phyloP scores from a whole-genome alignment of 2,888 invertebrate species.

The Cistogaster globosa region DNA sequence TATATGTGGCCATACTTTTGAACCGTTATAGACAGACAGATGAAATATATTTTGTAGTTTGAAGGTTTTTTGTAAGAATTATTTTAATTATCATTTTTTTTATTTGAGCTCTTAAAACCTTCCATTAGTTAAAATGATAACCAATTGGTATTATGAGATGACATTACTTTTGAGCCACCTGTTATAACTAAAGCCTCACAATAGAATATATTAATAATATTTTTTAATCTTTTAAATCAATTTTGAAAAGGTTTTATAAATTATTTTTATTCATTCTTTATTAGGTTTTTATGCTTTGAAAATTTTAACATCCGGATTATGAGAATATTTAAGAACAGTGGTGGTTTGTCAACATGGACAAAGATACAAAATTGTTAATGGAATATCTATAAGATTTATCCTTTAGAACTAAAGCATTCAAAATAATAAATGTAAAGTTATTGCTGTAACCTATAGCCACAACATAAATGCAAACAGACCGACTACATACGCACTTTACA shows the following conservation, averaged over 20 bases:
- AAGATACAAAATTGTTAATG: neutral
- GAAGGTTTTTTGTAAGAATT: too few species aligned
- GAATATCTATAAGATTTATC: neutral
- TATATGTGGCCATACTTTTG: too few species aligned
- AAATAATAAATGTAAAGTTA: neutral
- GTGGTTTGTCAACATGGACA: neutral
- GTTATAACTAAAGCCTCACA: conserved; percentile 10
- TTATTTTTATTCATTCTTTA: conserved; percentile 44
- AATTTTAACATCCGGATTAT: conserved; percentile 23
- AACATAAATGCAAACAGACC: neutral
- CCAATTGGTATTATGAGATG: too few species aligned
- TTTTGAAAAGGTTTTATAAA: conserved; percentile 56
- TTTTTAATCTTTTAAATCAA: conserved; percentile 51
- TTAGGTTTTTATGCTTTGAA: conserved; percentile 22
- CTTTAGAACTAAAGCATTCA: neutral
- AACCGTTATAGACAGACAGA: too few species aligned
- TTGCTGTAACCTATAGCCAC: conserved; percentile 30
- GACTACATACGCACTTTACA: conserved; percentile 37
- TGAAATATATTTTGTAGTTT: too few species aligned
- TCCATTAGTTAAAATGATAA: too few species aligned
- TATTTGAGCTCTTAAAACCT: too few species aligned
- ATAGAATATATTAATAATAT: conserved; percentile 44
- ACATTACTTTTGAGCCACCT: too few species aligned
- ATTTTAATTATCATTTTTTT: too few species aligned
- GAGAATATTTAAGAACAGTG: conserved; percentile 49